These are phyloP conservation scores for Psilopogon haemacephalus DNA, from an alignment of 2,113 vertebrate genomes.

Conservation along the genomic window DNA sequence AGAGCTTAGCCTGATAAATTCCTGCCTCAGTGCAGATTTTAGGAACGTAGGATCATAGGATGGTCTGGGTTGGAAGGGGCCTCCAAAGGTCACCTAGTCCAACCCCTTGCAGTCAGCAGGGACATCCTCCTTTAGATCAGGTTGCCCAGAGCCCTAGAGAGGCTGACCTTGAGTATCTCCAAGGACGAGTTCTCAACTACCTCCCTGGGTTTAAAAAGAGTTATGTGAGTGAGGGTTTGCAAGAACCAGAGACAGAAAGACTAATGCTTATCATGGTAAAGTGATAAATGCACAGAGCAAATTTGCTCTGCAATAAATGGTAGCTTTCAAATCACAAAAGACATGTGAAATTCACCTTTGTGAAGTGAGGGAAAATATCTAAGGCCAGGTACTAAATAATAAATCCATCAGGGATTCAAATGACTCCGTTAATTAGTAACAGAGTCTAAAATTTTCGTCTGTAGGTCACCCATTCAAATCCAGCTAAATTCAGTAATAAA, in stretches of 20 bases:
- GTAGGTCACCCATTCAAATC: neutral
- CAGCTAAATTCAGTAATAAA: conserved; percentile 25
- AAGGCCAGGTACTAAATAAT: neutral
- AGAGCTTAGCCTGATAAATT: neutral
- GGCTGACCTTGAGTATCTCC: no score
- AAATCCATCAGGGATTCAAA: neutral
- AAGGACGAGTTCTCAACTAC: neutral
- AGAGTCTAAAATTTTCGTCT: neutral
- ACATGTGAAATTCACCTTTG: neutral
- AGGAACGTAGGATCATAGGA: neutral
- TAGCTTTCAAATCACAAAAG: conserved; percentile 11
- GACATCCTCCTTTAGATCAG: no score
- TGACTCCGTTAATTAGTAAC: neutral
- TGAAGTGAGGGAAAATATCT: conserved; percentile 21
- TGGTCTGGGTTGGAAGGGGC: no score
- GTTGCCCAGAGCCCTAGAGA: no score
- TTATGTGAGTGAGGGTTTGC: neutral
- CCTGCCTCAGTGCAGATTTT: neutral
- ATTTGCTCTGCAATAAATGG: neutral
- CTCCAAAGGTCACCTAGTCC: no score
- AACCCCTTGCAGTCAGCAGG: no score
- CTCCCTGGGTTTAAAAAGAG: neutral
- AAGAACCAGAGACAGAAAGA: neutral
- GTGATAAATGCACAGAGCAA: neutral
- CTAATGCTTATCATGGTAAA: neutral